Evolutionary conservation across 2,888 invertebrate genomes (phyloP).

Genomic region (Siphlonurus alternatus): DNA sequence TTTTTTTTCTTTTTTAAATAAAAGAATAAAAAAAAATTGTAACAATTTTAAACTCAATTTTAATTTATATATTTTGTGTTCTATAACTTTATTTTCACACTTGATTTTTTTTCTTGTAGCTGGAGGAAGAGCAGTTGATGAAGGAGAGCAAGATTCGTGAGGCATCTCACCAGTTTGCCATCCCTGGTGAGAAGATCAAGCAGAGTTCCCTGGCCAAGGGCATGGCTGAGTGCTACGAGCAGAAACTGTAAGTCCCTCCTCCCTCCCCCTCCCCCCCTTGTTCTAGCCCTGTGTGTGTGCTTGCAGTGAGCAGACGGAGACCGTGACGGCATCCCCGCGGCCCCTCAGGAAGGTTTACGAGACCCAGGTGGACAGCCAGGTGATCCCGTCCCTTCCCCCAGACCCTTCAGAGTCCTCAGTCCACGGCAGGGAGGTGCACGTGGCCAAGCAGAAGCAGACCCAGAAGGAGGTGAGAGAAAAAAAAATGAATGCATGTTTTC

Average conservation of each 20-base stretch:
- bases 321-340: slow-evolving; percentile 12
- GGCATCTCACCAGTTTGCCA: slow-evolving; percentile 61
- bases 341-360: slow-evolving; percentile 10
- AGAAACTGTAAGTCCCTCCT: slow-evolving; percentile 54
- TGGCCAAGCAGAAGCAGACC: slow-evolving; percentile 72
- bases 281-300: no score
- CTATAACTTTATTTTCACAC: neutral
- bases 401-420: slow-evolving; percentile 70
- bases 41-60: neutral
- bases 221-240: slow-evolving; percentile 76
- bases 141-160: slow-evolving; percentile 67
- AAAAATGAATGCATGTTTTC: neutral
- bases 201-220: slow-evolving; percentile 60
- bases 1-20: no score
- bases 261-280: no score
- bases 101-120: slow-evolving; percentile 17
- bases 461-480: slow-evolving; percentile 51
- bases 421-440: slow-evolving; percentile 75
- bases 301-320: slow-evolving; percentile 2
- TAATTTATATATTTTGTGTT: neutral
- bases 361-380: slow-evolving; percentile 13
- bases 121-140: slow-evolving; percentile 69
- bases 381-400: slow-evolving; percentile 27
- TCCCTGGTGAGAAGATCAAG: slow-evolving; percentile 67
- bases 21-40: neutral